These are phyloP conservation scores for Dipodomys stephensi DNA, from an alignment of 2,113 vertebrate species.

Conservation along the genomic window DNA sequence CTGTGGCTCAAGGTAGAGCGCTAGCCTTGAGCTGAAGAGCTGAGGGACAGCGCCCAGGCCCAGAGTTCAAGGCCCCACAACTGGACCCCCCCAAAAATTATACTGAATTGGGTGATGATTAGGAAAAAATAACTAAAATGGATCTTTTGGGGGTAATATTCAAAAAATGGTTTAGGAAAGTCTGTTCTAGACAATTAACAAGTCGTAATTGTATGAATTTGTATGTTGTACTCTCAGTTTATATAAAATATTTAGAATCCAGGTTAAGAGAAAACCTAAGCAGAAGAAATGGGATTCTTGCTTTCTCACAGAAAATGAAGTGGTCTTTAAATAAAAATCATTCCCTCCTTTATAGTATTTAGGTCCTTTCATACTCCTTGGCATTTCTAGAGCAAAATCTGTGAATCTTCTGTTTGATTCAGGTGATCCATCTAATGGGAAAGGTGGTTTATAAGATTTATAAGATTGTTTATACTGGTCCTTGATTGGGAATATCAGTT, in stretches of 20 bases:
- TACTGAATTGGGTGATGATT: not conserved
- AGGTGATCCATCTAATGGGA: not conserved
- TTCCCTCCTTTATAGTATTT: not conserved
- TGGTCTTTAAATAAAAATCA: conserved; percentile 2
- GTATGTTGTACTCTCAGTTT: not conserved
- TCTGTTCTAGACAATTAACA: not conserved
- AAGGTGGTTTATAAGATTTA: conserved; percentile 27
- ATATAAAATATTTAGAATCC: conserved; percentile 33
- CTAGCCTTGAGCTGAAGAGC: no score
- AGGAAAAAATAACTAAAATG: not conserved
- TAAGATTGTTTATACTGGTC: not conserved
- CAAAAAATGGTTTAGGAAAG: not conserved
- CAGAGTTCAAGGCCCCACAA: no score
- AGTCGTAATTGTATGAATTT: not conserved
- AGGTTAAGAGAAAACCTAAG: not conserved
- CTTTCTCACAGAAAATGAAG: not conserved
- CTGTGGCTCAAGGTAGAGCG: no score
- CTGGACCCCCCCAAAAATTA: not conserved
- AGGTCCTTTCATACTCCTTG: conserved; percentile 12
- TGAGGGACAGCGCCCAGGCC: no score
- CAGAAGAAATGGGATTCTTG: not conserved
- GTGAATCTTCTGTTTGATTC: not conserved
- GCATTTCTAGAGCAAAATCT: not conserved
- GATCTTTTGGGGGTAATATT: not conserved
- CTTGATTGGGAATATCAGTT: conserved; percentile 50